Conservation (phyloP, 2,113 vertebrate genomes). For the Catharus bicknelli region DNA sequence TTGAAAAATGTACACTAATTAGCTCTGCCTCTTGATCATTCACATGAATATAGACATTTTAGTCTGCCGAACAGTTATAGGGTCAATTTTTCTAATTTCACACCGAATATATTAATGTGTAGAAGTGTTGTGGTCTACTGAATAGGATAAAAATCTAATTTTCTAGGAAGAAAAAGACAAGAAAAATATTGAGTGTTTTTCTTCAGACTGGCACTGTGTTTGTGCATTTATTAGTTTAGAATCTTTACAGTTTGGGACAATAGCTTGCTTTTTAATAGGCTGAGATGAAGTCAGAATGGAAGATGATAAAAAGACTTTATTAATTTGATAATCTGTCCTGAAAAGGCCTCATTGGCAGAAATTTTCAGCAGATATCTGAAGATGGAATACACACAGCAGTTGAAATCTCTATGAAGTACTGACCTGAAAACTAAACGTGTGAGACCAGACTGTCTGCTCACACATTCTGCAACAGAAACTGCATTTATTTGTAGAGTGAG, state of each 20-base stretch:
- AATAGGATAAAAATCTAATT: neutral
- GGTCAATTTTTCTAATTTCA: slow-evolving; percentile 24
- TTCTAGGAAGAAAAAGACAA: neutral
- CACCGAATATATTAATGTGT: neutral
- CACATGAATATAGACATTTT: neutral
- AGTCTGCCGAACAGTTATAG: neutral
- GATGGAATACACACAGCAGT: neutral
- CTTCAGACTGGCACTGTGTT: neutral
- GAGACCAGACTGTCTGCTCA: neutral
- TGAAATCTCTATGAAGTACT: neutral
- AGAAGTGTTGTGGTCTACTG: neutral
- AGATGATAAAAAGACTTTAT: neutral
- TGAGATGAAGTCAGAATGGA: neutral
- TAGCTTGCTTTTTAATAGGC: neutral
- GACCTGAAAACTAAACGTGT: fast-evolving
- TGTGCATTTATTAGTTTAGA: neutral
- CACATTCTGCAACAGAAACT: neutral
- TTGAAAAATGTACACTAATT: neutral
- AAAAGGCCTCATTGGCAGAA: neutral
- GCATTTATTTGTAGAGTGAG: neutral
- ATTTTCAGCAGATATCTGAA: neutral
- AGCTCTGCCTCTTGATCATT: neutral
- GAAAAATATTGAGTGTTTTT: neutral
- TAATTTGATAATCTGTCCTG: neutral
- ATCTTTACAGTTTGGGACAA: neutral